Percentiles rank a stretch among this genome's conserved stretches.
phyloP scores from a whole-genome alignment of 2,888 invertebrate genomes.

The Xestia c-nigrum region DNA sequence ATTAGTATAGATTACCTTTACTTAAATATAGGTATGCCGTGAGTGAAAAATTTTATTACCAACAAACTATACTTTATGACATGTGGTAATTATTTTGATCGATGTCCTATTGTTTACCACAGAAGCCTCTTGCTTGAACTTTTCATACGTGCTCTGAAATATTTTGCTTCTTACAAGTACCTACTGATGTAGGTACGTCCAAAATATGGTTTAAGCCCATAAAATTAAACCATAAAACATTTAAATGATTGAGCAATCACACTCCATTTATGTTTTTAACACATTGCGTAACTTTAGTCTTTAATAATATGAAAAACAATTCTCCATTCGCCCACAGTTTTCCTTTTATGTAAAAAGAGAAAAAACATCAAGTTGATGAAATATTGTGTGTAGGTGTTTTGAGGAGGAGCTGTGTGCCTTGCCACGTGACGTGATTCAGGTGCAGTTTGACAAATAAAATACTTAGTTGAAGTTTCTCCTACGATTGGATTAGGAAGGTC shows the following conservation, averaged over 20 bases:
- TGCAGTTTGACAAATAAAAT: constrained; percentile 17
- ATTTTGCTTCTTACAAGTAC: neutral
- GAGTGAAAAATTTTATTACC: neutral
- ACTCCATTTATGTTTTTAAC: constrained; percentile 46
- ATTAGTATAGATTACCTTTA: no score
- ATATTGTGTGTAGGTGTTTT: constrained; percentile 67
- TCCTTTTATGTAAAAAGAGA: constrained; percentile 74
- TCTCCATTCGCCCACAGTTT: constrained; percentile 76
- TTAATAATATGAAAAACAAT: constrained; percentile 71
- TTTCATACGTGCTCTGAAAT: constrained; percentile 3
- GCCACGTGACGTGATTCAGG: constrained; percentile 1
- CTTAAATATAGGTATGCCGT: neutral
- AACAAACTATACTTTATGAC: neutral
- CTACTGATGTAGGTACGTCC: neutral
- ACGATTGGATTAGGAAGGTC: constrained; percentile 6
- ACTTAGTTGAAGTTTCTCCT: neutral
- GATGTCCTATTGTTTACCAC: constrained; percentile 11
- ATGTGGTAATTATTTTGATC: neutral
- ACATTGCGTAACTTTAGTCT: constrained; percentile 68
- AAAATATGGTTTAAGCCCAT: constrained; percentile 8
- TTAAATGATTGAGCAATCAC: constrained; percentile 45
- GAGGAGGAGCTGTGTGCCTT: constrained; percentile 27
- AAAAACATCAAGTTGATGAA: constrained; percentile 73
- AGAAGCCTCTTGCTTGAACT: neutral
- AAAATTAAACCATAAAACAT: constrained; percentile 16